phyloP scores from a whole-genome alignment of 2,797 vertebrate genomes.

The Hippocampus kuda region DNA sequence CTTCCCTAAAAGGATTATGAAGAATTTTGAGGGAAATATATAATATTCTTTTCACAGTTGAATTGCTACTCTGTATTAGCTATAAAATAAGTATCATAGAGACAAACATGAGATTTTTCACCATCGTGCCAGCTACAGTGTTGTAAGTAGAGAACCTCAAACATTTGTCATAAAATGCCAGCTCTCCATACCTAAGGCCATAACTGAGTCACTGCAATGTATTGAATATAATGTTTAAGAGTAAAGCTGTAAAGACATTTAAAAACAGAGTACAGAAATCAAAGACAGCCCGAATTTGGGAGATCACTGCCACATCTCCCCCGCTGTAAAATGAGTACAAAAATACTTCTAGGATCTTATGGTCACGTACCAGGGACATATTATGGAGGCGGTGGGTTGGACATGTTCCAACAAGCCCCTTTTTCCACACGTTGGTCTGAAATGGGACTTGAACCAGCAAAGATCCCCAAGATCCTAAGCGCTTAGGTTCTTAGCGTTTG shows the following conservation, averaged over 20 bases:
- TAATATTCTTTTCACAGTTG: background rate
- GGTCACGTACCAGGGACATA: too few relatives aligned
- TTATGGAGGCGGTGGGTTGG: too few relatives aligned
- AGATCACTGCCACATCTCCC: too few relatives aligned
- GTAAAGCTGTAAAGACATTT: too few relatives aligned
- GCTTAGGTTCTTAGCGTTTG: conserved; percentile 20
- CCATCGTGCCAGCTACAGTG: background rate
- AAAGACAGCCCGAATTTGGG: background rate
- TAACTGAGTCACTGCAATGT: background rate
- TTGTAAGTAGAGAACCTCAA: background rate
- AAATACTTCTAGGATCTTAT: too few relatives aligned
- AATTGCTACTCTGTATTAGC: background rate
- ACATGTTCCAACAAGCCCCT: too few relatives aligned
- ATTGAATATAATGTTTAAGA: background rate
- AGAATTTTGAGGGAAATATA: background rate
- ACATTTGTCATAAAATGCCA: background rate
- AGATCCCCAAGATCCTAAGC: background rate
- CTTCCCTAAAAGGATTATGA: background rate
- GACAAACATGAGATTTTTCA: background rate
- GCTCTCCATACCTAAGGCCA: background rate
- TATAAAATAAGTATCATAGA: background rate
- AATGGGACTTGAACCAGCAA: background rate
- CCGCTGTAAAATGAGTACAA: too few relatives aligned
- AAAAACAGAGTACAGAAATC: background rate
- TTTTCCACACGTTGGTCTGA: background rate